These are phyloP conservation scores for Ophion ellenae DNA, from an alignment of 2,888 invertebrate species.

Conservation along the genomic window DNA sequence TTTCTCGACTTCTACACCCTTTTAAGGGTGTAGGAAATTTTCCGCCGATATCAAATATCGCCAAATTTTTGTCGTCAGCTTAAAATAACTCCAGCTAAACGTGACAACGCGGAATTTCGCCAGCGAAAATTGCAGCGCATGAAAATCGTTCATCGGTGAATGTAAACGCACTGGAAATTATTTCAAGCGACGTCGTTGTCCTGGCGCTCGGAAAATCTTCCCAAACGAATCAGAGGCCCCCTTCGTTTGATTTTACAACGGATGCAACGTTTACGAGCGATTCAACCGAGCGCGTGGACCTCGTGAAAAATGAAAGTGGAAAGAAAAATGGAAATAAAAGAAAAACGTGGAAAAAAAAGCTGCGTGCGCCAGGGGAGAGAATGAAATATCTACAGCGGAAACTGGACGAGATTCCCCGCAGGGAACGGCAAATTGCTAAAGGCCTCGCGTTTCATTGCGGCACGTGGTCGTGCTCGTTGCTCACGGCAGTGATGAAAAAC, in stretches of 20 bases:
- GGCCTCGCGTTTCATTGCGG: conserved; percentile 23
- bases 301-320: conserved; percentile 9
- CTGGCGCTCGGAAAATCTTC: not conserved
- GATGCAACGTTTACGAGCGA: conserved; percentile 22
- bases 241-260: conserved; percentile 6
- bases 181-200: too few species aligned
- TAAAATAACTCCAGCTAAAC: too few species aligned
- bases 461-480: not conserved
- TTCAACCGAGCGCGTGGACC: conserved; percentile 9
- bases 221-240: not conserved
- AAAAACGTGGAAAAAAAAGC: not conserved
- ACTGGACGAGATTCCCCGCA: conserved; percentile 44
- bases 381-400: conserved; percentile 39
- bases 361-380: conserved; percentile 21
- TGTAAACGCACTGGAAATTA: too few species aligned
- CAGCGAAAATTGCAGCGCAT: too few species aligned
- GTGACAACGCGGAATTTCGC: too few species aligned
- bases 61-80: too few species aligned
- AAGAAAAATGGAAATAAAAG: conserved; percentile 4
- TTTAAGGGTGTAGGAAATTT: too few species aligned
- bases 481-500: conserved; percentile 40
- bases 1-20: too few species aligned
- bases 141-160: too few species aligned
- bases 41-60: too few species aligned
- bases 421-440: conserved; percentile 57